A percentile compares a stretch with the other conserved stretches of the same genome.
phyloP scores from a whole-genome alignment of 1,140 invertebrate species.

The Tetranychus cinnabarinus region DNA sequence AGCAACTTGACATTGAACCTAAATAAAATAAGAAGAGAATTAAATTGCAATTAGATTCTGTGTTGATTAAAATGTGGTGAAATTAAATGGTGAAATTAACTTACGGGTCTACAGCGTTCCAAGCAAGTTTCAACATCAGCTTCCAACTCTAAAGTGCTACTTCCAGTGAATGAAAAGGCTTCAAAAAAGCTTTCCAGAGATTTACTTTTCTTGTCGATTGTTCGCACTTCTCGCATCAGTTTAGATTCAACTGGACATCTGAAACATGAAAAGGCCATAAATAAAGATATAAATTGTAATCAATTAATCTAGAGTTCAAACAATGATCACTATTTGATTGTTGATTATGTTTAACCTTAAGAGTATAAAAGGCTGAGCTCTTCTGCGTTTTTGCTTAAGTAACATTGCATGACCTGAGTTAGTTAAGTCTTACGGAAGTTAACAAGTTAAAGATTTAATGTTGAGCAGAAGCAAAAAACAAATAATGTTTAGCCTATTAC shows the following conservation, averaged over 20 bases:
- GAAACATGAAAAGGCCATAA: not conserved
- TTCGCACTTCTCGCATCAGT: slow-evolving; percentile 16
- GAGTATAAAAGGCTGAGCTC: too few relatives aligned
- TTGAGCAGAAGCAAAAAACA: too few relatives aligned
- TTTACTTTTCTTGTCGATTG: slow-evolving; percentile 11
- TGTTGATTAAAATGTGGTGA: not conserved
- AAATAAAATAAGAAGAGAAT: not conserved
- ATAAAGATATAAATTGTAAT: not conserved
- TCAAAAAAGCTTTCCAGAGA: slow-evolving; percentile 15
- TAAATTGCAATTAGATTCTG: not conserved
- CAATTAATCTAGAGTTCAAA: too few relatives aligned
- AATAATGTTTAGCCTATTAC: too few relatives aligned
- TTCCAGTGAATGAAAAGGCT: slow-evolving; percentile 16
- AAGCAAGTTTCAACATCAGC: slow-evolving; percentile 16
- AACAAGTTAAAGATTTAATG: too few relatives aligned
- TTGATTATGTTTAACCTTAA: too few relatives aligned
- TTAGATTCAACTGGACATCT: slow-evolving; percentile 15
- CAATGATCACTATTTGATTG: too few relatives aligned
- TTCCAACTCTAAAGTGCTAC: slow-evolving; percentile 12
- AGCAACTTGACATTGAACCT: slow-evolving; percentile 13
- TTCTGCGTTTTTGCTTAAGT: too few relatives aligned
- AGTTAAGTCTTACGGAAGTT: too few relatives aligned
- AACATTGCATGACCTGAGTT: too few relatives aligned
- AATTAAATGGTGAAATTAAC: not conserved
- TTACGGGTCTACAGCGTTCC: slow-evolving; percentile 14